These are phyloP conservation scores for Listronotus bonariensis DNA, from an alignment of 1,140 invertebrate species.

Conservation along the genomic window DNA sequence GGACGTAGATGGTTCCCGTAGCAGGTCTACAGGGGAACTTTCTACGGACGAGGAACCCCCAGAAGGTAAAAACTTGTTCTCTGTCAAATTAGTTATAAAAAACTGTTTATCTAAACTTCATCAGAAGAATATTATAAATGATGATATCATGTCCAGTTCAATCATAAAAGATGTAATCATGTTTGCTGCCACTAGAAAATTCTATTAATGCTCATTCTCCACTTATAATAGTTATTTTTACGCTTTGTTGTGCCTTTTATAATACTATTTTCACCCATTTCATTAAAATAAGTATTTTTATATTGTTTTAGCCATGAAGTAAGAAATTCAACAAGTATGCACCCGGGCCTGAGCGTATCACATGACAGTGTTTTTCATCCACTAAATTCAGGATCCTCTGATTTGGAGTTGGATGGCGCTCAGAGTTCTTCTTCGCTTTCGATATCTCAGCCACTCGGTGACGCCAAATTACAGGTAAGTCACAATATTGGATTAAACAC, in stretches of 20 bases:
- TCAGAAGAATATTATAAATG: too few relatives aligned
- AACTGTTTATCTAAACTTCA: too few relatives aligned
- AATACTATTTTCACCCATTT: too few relatives aligned
- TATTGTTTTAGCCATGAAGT: slow-evolving; percentile 18
- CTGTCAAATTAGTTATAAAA: neutral
- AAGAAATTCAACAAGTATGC: slow-evolving; percentile 50
- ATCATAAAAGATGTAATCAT: too few relatives aligned
- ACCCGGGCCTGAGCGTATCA: slow-evolving; percentile 69
- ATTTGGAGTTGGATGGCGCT: slow-evolving; percentile 53
- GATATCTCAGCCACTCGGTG: slow-evolving; percentile 50
- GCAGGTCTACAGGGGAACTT: slow-evolving; percentile 71
- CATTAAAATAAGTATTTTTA: slow-evolving; percentile 15
- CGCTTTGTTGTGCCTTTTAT: too few relatives aligned
- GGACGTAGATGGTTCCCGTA: slow-evolving; percentile 61
- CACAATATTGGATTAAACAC: too few relatives aligned
- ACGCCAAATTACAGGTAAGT: slow-evolving; percentile 51
- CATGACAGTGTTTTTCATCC: slow-evolving; percentile 77
- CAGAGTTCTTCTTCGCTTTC: slow-evolving; percentile 55
- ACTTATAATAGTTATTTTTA: too few relatives aligned
- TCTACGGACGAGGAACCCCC: slow-evolving; percentile 60
- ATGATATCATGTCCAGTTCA: too few relatives aligned
- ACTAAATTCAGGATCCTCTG: slow-evolving; percentile 55
- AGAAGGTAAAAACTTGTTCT: slow-evolving; percentile 56
- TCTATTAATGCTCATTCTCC: too few relatives aligned
- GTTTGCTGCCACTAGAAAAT: too few relatives aligned